These are phyloP conservation scores for Platyscapa corneri DNA, from an alignment of 1,140 invertebrate genomes.

Conservation along the genomic window DNA sequence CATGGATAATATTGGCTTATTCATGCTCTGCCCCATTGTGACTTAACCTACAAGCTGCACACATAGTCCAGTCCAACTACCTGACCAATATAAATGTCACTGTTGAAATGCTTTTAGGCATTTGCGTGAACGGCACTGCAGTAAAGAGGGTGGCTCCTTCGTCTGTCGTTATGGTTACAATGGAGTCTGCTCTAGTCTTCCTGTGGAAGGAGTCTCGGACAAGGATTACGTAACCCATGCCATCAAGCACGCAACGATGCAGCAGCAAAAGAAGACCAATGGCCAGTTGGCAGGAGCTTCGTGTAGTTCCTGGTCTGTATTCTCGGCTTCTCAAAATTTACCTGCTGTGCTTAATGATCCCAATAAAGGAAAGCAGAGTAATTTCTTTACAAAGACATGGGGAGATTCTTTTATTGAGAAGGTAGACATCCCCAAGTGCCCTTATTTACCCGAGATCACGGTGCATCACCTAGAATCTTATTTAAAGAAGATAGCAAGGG, in stretches of 20 bases:
- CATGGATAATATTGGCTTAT: constrained; percentile 19
- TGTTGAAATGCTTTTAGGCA: constrained; percentile 76
- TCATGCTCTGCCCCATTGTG: constrained; percentile 15
- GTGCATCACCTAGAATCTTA: constrained; percentile 92
- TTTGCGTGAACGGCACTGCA: constrained; percentile 87
- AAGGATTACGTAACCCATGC: constrained; percentile 92
- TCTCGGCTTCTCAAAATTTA: constrained; percentile 92
- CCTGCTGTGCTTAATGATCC: constrained; percentile 98
- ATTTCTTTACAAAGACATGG: constrained; percentile 98
- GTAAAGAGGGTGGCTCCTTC: constrained; percentile 90
- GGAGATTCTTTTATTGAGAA: constrained; percentile 95
- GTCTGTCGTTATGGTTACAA: constrained; percentile 93
- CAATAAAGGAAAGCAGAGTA: constrained; percentile 88
- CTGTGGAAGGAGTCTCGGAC: constrained; percentile 91
- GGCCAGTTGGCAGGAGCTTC: constrained; percentile 63
- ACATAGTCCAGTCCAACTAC: not conserved
- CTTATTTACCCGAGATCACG: constrained; percentile 88
- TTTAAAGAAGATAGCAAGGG: constrained; percentile 81
- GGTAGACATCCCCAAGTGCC: constrained; percentile 82
- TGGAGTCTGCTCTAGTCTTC: constrained; percentile 88
- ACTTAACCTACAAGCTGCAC: constrained; percentile 32
- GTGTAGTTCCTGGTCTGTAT: constrained; percentile 80
- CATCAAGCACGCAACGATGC: constrained; percentile 84
- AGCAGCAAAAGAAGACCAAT: constrained; percentile 68
- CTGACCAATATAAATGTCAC: constrained; percentile 20